Conservation (phyloP, 2,797 vertebrate genomes). For the Melanotaenia maccullochi region DNA sequence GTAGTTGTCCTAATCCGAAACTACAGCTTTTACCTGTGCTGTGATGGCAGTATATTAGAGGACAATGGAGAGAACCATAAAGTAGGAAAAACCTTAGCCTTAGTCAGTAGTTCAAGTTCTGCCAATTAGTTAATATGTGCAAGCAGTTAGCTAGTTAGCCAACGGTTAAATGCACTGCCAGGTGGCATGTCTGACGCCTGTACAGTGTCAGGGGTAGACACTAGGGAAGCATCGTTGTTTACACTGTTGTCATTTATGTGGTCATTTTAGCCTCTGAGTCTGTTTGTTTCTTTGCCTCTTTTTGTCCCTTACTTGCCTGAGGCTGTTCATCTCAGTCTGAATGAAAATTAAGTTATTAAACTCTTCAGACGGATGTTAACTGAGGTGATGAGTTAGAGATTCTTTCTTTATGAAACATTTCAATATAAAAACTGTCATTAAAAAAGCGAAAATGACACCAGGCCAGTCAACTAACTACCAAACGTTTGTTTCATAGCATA, state of each 20-base stretch:
- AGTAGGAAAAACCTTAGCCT: too few relatives aligned
- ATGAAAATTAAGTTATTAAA: neutral
- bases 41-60: too few relatives aligned
- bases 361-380: neutral
- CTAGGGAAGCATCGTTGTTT: neutral
- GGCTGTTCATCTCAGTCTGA: neutral
- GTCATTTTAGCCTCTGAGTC: neutral
- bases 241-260: neutral
- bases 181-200: too few relatives aligned
- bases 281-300: neutral
- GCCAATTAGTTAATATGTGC: too few relatives aligned
- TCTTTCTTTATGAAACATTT: neutral
- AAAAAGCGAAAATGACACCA: neutral
- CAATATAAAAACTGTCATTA: slow-evolving; percentile 3
- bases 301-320: neutral
- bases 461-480: neutral
- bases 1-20: too few relatives aligned
- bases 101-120: too few relatives aligned
- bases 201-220: too few relatives aligned
- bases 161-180: too few relatives aligned
- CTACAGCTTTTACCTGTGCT: too few relatives aligned
- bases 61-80: too few relatives aligned
- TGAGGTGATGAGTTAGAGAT: slow-evolving; percentile 1
- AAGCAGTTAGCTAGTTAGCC: too few relatives aligned
- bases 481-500: neutral